Base-by-base conservation (phyloP, 2,797 vertebrate genomes). In the Sandelia bainsii region DNA sequence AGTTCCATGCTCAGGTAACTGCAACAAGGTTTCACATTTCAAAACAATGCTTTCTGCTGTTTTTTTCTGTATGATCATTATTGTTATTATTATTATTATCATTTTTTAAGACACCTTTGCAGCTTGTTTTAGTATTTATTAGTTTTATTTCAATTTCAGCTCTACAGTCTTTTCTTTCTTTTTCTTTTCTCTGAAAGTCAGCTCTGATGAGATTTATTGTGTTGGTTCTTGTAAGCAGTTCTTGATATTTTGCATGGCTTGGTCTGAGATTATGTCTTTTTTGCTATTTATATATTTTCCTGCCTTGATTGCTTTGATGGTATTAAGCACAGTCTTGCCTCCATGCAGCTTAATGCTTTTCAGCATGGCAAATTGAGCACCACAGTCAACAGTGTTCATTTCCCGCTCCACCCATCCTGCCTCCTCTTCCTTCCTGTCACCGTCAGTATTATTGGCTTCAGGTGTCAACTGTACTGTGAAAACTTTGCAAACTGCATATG, bases 381-480 rank as follows among this genome's bases (percentile, higher is more conserved):
- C 62, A 79, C 90, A 91, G 90, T 94, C 93, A 91, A 90, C 77
- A 91, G 93, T 91, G 91, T 94, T 95, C 95, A 93, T 93, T 92
- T 88, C 81, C 84, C 82, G 85, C 91, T 92, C 93, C 66, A 82
- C 91, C 85, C 90, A 87, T 88, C 90, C 89, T 88, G 73, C 79
- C 83, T 84, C 67, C 72, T 75, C 79, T 88, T 83, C 87, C 87
- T 89, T 90, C 87, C 87, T 82, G 82, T 73, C 52, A 88, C 83
- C 91, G 93, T 92, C 90, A 70, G 66, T 79, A 80, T 93, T 83
- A 88, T 80, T 89, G 86, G 95, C 95, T 95, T 95, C 90, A 90
- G 92, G 92, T 94, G 92, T 95, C 93, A 95, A 96, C 95, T 96
- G 96, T 97, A 96, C 96, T 97, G 95, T 96, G 94, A 95, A 94